Evolutionary conservation across 2,797 vertebrate species (phyloP), one percentile per base, ranked within the genome.

Genomic region (Anableps anableps): DNA sequence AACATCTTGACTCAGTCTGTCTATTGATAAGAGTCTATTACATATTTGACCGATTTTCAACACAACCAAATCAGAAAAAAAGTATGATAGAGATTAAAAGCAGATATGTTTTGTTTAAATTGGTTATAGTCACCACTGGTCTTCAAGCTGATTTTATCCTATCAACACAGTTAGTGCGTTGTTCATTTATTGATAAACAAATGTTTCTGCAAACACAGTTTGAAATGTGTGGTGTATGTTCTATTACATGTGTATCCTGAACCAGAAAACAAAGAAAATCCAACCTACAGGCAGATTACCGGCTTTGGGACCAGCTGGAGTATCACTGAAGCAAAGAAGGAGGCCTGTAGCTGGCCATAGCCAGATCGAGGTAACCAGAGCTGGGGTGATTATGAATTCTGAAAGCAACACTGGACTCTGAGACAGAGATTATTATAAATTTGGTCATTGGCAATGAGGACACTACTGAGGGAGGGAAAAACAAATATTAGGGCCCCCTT

Each of bases 341-440:
- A 72, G 84, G 78, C 66, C 83, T 83, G 79, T 73, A 86, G 80
- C 77, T 4, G 72, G 77, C 81, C 88, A 83, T 70, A 88, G 89
- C 86, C 89, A 83, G 80, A 89, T 86, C 88, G 84, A 89, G 89
- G 90, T 88, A 93, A 90, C 86, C 91, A 85, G 87, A 78, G 85
- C 60, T 81, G 87, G 91, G 92, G 92, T 95, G 94, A 95, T 96
- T 95, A 94, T 92, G 92, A 84, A 95, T 95, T 95, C 92, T 83
- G 93, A 92, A 92, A 90, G 92, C 93, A 92, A 86, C 17, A 36
- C 91, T 83, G 92, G 90, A 94, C 93, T 92, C 94, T 87, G 89
- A 92, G 92, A 92, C 90, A 92, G 94, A 96, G 95, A 95, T 96
- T 95, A 95, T 96, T 95, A 95, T 95, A 95, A 95, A 96, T 95